These are phyloP conservation scores for Hyla sarda DNA, from an alignment of 2,113 vertebrate species.

Conservation along the genomic window DNA sequence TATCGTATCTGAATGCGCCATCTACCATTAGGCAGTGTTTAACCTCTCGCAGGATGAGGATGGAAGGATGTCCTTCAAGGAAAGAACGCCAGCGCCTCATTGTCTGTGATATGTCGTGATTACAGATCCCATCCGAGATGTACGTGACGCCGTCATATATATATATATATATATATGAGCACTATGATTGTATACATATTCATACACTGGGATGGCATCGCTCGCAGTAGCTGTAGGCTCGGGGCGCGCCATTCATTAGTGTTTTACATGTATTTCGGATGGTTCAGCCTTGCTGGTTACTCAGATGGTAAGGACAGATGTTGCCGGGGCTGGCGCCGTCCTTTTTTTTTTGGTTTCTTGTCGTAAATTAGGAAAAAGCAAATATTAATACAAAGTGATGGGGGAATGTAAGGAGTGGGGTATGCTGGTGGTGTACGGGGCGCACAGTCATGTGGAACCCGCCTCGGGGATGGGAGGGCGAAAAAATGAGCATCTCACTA, in stretches of 20 bases:
- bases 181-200: constrained; percentile 21
- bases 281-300: not conserved
- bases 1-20: constrained; percentile 17
- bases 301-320: constrained; percentile 1
- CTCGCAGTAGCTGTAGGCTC: not conserved
- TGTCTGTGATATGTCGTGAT: constrained; percentile 21
- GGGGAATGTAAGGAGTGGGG: not conserved
- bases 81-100: constrained; percentile 6
- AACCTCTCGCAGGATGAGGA: constrained; percentile 27
- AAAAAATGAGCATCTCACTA: not conserved
- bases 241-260: not conserved
- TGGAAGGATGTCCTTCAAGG: constrained; percentile 18
- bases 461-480: not conserved
- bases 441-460: not conserved
- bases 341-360: not conserved
- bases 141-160: constrained; percentile 8
- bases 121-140: constrained; percentile 3
- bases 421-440: not conserved
- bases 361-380: constrained; percentile 28
- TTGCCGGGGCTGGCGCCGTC: not conserved
- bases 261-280: not conserved
- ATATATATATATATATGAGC: no score
- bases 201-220: not conserved
- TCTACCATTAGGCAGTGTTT: constrained; percentile 29
- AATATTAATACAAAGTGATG: constrained; percentile 35